These are phyloP conservation scores for Diplodus sargus DNA, from an alignment of 2,797 vertebrate species.

Conservation along the genomic window DNA sequence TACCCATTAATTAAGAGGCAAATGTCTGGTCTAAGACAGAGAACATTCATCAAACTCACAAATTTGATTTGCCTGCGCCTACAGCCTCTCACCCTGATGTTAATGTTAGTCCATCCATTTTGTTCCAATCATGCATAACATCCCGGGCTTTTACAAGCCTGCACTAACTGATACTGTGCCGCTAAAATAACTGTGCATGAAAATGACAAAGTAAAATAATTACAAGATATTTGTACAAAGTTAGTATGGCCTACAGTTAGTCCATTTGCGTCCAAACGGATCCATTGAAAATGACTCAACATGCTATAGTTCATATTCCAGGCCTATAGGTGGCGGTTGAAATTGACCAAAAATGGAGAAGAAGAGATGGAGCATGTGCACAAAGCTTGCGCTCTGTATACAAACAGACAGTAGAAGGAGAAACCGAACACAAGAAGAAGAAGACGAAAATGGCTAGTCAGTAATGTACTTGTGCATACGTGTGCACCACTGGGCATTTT, in stretches of 20 bases:
- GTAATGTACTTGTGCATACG: too few species aligned
- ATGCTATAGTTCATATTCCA: too few species aligned
- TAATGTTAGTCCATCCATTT: slow-evolving; percentile 29
- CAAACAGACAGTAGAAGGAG: too few species aligned
- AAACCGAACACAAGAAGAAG: too few species aligned
- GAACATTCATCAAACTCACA: slow-evolving; percentile 30
- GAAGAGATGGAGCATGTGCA: too few species aligned
- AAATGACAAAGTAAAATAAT: background rate
- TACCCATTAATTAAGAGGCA: slow-evolving; percentile 14
- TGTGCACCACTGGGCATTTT: too few species aligned
- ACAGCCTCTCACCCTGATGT: slow-evolving; percentile 23
- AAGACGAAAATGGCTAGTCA: too few species aligned
- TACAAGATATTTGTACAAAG: background rate
- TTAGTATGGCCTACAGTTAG: background rate
- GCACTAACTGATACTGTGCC: background rate
- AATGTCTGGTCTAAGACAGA: slow-evolving; percentile 25
- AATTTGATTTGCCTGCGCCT: slow-evolving; percentile 21
- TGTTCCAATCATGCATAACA: slow-evolving; percentile 11
- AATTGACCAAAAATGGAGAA: too few species aligned
- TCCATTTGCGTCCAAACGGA: too few species aligned
- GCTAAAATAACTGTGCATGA: background rate
- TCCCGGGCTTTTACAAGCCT: background rate
- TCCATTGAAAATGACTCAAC: too few species aligned
- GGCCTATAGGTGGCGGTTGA: too few species aligned
- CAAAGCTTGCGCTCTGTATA: too few species aligned